These are phyloP conservation scores for Rhopalosiphum padi DNA, from an alignment of 1,140 invertebrate genomes.

Conservation along the genomic window DNA sequence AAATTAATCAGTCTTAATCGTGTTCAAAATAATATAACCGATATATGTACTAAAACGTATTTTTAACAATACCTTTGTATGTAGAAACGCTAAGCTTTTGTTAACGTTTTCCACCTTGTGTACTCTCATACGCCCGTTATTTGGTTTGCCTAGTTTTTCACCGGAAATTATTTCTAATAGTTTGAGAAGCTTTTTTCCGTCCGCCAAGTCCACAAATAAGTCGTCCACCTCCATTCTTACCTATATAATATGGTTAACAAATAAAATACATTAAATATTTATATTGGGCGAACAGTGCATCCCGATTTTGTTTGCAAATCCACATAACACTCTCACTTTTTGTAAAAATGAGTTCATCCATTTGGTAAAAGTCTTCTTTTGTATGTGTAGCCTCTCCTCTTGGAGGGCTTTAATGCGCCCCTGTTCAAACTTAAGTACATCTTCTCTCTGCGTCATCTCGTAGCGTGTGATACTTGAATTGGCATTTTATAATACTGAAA, in stretches of 20 bases:
- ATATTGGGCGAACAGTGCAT: neutral
- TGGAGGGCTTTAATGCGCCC: conserved; percentile 94
- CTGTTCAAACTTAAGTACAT: conserved; percentile 93
- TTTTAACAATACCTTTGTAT: conserved; percentile 80
- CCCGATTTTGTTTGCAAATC: neutral
- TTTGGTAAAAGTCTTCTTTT: conserved; percentile 99
- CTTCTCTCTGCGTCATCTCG: conserved; percentile 86
- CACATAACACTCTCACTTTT: conserved; percentile 74
- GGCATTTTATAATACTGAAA: conserved; percentile 54
- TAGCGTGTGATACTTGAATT: conserved; percentile 49
- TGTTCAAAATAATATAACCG: neutral
- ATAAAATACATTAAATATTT: neutral
- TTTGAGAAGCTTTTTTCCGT: conserved; percentile 94
- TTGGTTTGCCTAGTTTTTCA: conserved; percentile 95
- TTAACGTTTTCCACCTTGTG: conserved; percentile 99
- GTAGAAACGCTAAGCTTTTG: conserved; percentile 95
- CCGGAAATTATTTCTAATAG: conserved; percentile 98
- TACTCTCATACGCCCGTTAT: conserved; percentile 95
- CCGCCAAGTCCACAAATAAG: conserved; percentile 93
- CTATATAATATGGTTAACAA: conserved; percentile 64
- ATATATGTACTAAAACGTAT: neutral
- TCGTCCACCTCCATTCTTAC: conserved; percentile 96
- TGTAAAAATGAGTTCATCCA: conserved; percentile 99
- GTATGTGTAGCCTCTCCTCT: conserved; percentile 95
- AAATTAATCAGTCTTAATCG: neutral